Conservation (phyloP, 1,140 invertebrate species). For the Drosophila bocqueti region DNA sequence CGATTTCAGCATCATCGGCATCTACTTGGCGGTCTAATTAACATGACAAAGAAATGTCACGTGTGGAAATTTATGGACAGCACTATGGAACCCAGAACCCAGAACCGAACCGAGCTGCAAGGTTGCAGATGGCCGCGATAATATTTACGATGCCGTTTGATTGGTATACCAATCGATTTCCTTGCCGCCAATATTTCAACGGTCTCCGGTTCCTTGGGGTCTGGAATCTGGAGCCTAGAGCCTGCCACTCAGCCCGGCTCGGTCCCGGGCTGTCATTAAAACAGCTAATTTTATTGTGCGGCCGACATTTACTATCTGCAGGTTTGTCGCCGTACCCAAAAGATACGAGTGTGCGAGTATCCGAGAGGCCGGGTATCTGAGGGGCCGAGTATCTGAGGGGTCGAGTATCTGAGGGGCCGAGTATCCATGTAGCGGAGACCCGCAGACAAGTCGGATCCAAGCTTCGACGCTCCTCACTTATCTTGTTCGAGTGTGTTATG, state of each 20-base stretch:
- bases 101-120: constrained; percentile 37
- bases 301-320: constrained; percentile 78
- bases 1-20: constrained; percentile 57
- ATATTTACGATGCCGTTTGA: constrained; percentile 82
- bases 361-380: constrained; percentile 1
- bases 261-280: constrained; percentile 72
- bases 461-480: constrained; percentile 50
- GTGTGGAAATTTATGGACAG: constrained; percentile 75
- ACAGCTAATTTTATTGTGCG: constrained; percentile 81
- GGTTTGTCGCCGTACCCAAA: constrained; percentile 55
- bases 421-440: constrained; percentile 23
- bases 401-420: not conserved
- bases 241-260: constrained; percentile 46
- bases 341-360: constrained; percentile 8
- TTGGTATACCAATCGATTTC: constrained; percentile 73
- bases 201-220: constrained; percentile 24
- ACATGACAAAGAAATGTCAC: constrained; percentile 84
- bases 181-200: constrained; percentile 60
- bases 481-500: constrained; percentile 74
- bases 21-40: constrained; percentile 79
- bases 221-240: constrained; percentile 23
- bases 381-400: not conserved
- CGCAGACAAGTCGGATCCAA: constrained; percentile 51
- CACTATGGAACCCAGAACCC: constrained; percentile 46
- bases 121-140: constrained; percentile 75